These are phyloP conservation scores for Melanerpes aurifrons DNA, from an alignment of 2,113 vertebrate genomes.

Conservation along the genomic window DNA sequence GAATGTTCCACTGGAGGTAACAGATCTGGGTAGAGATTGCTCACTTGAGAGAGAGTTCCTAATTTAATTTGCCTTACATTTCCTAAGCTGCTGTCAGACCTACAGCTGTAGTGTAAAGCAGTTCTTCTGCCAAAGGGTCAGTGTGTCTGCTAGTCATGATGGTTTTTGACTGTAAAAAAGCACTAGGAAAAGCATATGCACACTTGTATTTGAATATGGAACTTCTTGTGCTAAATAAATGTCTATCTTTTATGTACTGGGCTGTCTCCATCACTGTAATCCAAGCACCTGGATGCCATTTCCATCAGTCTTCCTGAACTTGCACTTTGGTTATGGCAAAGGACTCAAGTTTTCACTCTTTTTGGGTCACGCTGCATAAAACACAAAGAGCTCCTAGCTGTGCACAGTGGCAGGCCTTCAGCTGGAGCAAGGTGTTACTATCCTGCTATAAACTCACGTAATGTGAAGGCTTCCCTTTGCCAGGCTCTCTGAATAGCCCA, in stretches of 20 bases:
- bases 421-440: not conserved
- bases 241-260: not conserved
- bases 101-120: not conserved
- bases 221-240: slow-evolving; percentile 56
- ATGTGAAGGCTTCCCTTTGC: not conserved
- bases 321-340: not conserved
- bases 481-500: not conserved
- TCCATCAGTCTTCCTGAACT: not conserved
- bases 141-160: not conserved
- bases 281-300: not conserved
- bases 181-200: not conserved
- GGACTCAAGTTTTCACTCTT: not conserved
- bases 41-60: not conserved
- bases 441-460: not conserved
- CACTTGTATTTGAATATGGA: not conserved
- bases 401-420: not conserved
- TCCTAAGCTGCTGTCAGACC: slow-evolving; percentile 2
- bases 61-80: slow-evolving; percentile 56
- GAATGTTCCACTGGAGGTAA: not conserved
- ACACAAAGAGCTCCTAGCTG: not conserved
- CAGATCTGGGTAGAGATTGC: not conserved
- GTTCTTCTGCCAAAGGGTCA: not conserved
- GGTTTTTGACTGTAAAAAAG: not conserved
- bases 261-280: not conserved
- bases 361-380: not conserved